Evolutionary conservation across 2,797 vertebrate species (phyloP), one percentile per base, ranked within the genome.

Genomic region (Eleutherodactylus coqui): DNA sequence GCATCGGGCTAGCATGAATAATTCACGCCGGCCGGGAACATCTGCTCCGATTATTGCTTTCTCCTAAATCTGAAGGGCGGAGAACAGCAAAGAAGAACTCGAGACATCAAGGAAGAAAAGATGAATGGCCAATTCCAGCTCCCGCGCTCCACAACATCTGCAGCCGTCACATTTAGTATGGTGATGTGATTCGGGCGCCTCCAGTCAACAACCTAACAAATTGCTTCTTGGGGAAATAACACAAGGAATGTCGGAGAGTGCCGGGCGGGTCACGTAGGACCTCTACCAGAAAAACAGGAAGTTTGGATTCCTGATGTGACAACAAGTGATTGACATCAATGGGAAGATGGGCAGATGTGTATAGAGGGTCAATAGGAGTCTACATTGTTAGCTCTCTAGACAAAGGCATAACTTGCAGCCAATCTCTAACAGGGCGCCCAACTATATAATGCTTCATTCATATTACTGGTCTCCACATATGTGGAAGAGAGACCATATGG

Each of bases 41-140:
- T 85, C 92, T 92, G 90, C 89, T 92, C 90, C 78, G 91, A 87
- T 75, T 89, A 90, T 86, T 88, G 87, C 90, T 90, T 85, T 80
- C 88, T 89, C 87, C 80, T 87, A 58, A 87, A 88, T 91, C 88
- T 85, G 85, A 90, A 91, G 88, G 87, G 84, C 88, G 87, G 84
- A 90, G 91, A 89, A 88, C 13, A 85, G 83, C 88, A 92, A 88
- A 84, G 85, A 75, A 85, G 86, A 75, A 47, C 2, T 77, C 88
- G 76, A 77, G 88, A 70, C 89, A 85, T 51, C 78, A 69, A 88
- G 82, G 47, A 41, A 47, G 83, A 2, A 27, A 86, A 88, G 91
- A 89, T 89, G 86, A 91, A 89, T 88, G 80, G 79, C 89, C 88
- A 60, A 75, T 89, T 76, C 69, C 19, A 34, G 81, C 45, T 87